These are phyloP conservation scores for Drosophila limbata DNA, from an alignment of 2,888 invertebrate genomes.

Conservation along the genomic window DNA sequence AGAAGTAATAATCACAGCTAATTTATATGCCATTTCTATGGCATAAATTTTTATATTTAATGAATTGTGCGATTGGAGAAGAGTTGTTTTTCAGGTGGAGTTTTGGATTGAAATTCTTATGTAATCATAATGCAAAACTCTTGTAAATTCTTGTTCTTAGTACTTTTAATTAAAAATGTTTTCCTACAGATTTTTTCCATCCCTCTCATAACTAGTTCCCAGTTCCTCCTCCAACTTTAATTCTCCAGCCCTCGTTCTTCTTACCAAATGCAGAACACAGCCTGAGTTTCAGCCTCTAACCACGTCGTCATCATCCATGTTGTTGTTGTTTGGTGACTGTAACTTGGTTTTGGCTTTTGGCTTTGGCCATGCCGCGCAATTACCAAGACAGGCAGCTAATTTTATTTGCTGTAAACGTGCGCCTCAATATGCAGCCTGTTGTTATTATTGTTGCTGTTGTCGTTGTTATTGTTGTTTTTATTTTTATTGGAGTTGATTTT, in stretches of 20 bases:
- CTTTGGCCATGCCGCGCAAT: conserved; percentile 69
- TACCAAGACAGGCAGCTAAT: conserved; percentile 79
- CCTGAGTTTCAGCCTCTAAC: conserved; percentile 1
- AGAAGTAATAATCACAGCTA: neutral
- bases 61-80: neutral
- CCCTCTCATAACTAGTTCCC: neutral
- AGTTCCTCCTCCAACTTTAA: neutral
- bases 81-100: neutral
- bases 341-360: conserved; percentile 44
- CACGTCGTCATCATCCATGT: conserved; percentile 26
- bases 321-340: conserved; percentile 48
- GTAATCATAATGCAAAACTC: conserved; percentile 5
- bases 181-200: neutral
- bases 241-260: conserved; percentile 40
- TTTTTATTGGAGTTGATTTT: conserved; percentile 35
- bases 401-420: conserved; percentile 77
- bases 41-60: neutral
- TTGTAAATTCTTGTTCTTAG: neutral
- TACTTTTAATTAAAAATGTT: neutral
- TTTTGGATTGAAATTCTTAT: conserved; percentile 2
- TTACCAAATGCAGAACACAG: conserved; percentile 52
- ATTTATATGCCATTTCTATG: conserved; percentile 8
- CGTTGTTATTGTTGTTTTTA: conserved; percentile 16
- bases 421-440: conserved; percentile 46
- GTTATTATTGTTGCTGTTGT: conserved; percentile 14